Conservation (phyloP, 1,140 invertebrate species). For the Gerris buenoi region DNA sequence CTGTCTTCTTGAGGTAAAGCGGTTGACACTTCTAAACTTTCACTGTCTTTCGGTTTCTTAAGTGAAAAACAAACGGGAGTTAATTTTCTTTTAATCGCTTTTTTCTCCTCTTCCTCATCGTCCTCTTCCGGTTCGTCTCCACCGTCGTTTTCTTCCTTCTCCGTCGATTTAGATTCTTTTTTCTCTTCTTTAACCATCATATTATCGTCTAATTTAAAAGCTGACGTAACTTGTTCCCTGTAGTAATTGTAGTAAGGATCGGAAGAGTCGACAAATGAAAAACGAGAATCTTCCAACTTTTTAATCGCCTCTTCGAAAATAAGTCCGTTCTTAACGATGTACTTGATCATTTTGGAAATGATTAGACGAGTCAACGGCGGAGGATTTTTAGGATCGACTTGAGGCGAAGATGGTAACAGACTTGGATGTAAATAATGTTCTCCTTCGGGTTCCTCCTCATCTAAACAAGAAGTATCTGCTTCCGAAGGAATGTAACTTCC, state of each 20-base stretch:
- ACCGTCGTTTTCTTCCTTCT: constrained; percentile 24
- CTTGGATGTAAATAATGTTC: constrained; percentile 70
- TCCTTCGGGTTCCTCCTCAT: constrained; percentile 9
- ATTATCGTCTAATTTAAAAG: constrained; percentile 26
- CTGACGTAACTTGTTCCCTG: not conserved
- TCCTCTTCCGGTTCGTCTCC: constrained; percentile 18
- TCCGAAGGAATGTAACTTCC: constrained; percentile 44
- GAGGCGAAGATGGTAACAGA: constrained; percentile 38
- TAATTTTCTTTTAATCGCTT: constrained; percentile 23
- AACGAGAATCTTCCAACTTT: constrained; percentile 43
- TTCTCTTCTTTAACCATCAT: constrained; percentile 29
- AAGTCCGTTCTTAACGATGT: constrained; percentile 83
- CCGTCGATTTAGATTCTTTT: constrained; percentile 31
- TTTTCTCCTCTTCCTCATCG: constrained; percentile 3
- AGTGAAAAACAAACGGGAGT: constrained; percentile 66
- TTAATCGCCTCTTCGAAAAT: constrained; percentile 81
- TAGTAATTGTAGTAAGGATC: constrained; percentile 7
- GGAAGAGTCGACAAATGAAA: constrained; percentile 12
- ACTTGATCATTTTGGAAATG: constrained; percentile 90
- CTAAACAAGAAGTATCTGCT: constrained; percentile 3
- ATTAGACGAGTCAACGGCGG: constrained; percentile 28
- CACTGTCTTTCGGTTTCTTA: constrained; percentile 58
- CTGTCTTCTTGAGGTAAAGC: constrained; percentile 46
- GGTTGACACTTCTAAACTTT: constrained; percentile 32
- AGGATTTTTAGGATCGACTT: constrained; percentile 3